These are phyloP conservation scores for Euleptes europaea DNA, from an alignment of 2,113 vertebrate species.

Conservation along the genomic window DNA sequence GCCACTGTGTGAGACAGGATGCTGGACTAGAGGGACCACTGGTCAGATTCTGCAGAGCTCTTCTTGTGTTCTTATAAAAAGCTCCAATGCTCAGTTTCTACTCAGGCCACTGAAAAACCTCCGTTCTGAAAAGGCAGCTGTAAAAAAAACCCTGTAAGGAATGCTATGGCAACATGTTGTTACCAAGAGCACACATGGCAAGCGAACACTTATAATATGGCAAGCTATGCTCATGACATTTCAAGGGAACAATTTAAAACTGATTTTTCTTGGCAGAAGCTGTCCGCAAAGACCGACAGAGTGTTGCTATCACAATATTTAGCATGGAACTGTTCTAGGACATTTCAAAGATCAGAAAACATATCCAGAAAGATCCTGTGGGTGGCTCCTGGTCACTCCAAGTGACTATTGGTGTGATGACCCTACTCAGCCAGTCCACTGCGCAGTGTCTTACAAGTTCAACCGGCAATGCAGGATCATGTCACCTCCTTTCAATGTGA, in stretches of 20 bases:
- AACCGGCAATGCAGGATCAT: neutral
- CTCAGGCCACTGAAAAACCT: constrained; percentile 38
- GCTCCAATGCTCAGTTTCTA: neutral
- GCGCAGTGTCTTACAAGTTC: neutral
- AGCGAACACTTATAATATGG: constrained; percentile 47
- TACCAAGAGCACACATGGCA: constrained; percentile 57
- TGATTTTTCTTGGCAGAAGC: neutral
- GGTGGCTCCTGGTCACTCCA: neutral
- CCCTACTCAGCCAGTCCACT: neutral
- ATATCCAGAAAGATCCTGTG: neutral
- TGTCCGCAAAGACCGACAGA: neutral
- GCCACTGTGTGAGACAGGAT: no score
- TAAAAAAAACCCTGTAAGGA: constrained; percentile 48
- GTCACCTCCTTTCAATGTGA: neutral
- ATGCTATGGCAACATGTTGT: constrained; percentile 68
- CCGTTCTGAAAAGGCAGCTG: constrained; percentile 41
- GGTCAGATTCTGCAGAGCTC: no score
- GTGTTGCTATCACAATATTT: neutral
- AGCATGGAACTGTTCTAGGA: neutral
- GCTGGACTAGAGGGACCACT: no score
- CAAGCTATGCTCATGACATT: constrained; percentile 51
- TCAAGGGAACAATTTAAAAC: constrained; percentile 25
- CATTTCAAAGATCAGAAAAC: neutral
- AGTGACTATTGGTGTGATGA: neutral
- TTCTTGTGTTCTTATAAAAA: neutral